Conservation (phyloP, 2,888 invertebrate species). For the Apoderus coryli region DNA sequence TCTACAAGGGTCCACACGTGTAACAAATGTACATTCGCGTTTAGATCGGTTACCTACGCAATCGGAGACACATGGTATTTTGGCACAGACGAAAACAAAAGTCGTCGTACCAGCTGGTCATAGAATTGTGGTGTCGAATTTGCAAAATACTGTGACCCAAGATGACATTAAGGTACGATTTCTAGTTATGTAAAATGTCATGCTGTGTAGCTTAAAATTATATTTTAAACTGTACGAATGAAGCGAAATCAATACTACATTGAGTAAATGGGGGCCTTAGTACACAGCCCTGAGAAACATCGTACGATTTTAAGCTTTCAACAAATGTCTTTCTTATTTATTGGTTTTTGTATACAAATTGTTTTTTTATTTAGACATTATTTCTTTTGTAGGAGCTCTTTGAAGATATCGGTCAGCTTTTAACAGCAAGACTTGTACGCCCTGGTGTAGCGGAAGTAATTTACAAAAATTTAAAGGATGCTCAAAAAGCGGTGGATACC, state of each 20-base stretch:
- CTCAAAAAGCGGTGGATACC: slow-evolving; percentile 78
- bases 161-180: slow-evolving; percentile 70
- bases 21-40: slow-evolving; percentile 32
- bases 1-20: slow-evolving; percentile 23
- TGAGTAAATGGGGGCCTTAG: background rate
- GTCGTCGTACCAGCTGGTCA: slow-evolving; percentile 46
- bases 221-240: too few relatives aligned
- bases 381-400: slow-evolving; percentile 69
- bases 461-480: slow-evolving; percentile 72
- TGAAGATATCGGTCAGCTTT: slow-evolving; percentile 79
- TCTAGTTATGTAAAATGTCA: too few relatives aligned
- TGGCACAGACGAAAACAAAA: slow-evolving; percentile 31
- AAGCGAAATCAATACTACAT: too few relatives aligned
- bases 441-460: slow-evolving; percentile 87
- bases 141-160: slow-evolving; percentile 73
- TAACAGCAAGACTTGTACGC: slow-evolving; percentile 69
- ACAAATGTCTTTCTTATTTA: too few relatives aligned
- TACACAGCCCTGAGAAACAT: background rate
- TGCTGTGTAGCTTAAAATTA: too few relatives aligned
- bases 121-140: slow-evolving; percentile 81
- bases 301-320: too few relatives aligned
- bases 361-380: too few relatives aligned
- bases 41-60: slow-evolving; percentile 31
- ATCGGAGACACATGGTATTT: slow-evolving; percentile 27
- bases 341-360: too few relatives aligned